These are phyloP conservation scores for Spisula subtruncata DNA, from an alignment of 2,888 invertebrate species.

Conservation along the genomic window DNA sequence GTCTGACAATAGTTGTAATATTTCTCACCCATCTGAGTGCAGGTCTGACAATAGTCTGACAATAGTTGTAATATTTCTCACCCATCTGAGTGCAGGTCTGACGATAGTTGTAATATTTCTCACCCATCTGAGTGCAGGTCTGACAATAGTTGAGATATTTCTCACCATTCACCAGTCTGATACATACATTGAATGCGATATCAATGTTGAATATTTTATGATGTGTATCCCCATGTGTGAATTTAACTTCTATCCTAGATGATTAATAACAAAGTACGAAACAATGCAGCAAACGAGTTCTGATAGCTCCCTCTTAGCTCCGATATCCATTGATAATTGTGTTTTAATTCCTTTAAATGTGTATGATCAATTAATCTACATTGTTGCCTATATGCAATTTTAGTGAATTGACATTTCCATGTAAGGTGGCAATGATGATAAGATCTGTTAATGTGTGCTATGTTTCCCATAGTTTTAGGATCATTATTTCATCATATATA, in stretches of 20 bases:
- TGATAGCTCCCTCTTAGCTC: too few species aligned
- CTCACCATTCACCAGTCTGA: neutral
- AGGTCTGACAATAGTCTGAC: too few species aligned
- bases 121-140: too few species aligned
- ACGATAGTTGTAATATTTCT: neutral
- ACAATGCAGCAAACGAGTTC: neutral
- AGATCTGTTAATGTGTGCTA: too few species aligned
- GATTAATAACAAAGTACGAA: constrained; percentile 3
- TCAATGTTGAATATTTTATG: constrained; percentile 30
- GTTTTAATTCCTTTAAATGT: neutral
- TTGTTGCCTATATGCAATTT: too few species aligned
- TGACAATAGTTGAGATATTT: neutral
- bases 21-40: too few species aligned
- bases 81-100: neutral
- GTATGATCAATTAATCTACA: neutral
- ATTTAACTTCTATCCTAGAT: neutral
- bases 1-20: neutral
- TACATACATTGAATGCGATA: constrained; percentile 17
- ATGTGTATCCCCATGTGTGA: constrained; percentile 1
- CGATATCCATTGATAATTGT: neutral
- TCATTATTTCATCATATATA: too few species aligned
- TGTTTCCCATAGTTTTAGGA: too few species aligned
- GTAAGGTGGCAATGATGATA: too few species aligned
- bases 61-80: neutral
- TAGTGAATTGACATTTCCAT: neutral